These are phyloP conservation scores for Drosophila auraria DNA, from an alignment of 1,140 invertebrate species.

Conservation along the genomic window DNA sequence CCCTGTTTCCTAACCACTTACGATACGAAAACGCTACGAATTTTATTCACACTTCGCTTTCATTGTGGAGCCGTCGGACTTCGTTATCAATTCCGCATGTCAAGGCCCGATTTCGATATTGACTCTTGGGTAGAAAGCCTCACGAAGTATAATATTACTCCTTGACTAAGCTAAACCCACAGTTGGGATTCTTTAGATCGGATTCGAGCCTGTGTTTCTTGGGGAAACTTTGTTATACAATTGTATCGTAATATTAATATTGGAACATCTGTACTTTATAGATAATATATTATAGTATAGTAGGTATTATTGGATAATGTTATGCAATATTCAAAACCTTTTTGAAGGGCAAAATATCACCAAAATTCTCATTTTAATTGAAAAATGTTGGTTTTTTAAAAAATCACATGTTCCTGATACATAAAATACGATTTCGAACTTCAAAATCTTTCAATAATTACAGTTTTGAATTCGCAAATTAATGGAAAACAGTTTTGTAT, in stretches of 20 bases:
- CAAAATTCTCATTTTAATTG: too few relatives aligned
- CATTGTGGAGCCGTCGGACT: slow-evolving; percentile 4
- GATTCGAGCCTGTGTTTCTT: not conserved
- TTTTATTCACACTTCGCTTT: slow-evolving; percentile 39
- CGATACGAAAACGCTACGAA: slow-evolving; percentile 2
- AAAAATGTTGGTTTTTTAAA: too few relatives aligned
- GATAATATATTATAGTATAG: not conserved
- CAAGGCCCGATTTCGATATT: slow-evolving; percentile 34
- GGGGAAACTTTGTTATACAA: too few relatives aligned
- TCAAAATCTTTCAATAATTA: not conserved
- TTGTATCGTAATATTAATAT: too few relatives aligned
- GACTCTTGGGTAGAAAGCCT: slow-evolving; percentile 16
- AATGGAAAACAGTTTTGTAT: not conserved
- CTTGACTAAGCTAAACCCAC: slow-evolving; percentile 1
- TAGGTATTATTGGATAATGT: not conserved
- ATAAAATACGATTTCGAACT: not conserved
- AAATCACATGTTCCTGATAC: not conserved
- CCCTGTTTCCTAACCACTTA: slow-evolving; percentile 24
- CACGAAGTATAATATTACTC: not conserved
- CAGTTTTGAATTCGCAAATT: not conserved
- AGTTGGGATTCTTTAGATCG: slow-evolving; percentile 8
- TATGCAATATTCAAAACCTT: not conserved
- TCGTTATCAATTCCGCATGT: slow-evolving; percentile 45
- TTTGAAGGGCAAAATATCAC: not conserved
- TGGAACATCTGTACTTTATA: too few relatives aligned